Percentiles rank a stretch among this genome's conserved stretches.
Evolutionary conservation across 2,113 vertebrate species (phyloP).

Genomic region (Clarias gariepinus): DNA sequence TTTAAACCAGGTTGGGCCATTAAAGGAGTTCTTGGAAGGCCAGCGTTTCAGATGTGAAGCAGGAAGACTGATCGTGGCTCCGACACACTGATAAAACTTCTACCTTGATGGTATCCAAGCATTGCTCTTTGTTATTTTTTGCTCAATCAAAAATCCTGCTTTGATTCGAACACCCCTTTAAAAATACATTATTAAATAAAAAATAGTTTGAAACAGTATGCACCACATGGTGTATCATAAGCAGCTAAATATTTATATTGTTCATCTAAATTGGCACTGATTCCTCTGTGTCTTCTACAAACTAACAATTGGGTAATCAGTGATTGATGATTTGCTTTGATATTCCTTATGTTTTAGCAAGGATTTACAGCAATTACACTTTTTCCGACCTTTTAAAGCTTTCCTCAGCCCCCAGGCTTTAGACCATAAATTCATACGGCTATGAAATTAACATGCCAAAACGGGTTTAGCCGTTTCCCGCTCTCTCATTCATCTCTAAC

Average conservation of each 20-base stretch:
- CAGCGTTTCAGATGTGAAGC: too few relatives aligned
- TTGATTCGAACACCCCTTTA: too few relatives aligned
- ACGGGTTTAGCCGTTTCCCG: conserved; percentile 72
- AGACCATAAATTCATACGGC: conserved; percentile 77
- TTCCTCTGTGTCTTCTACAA: not conserved
- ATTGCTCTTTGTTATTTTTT: too few relatives aligned
- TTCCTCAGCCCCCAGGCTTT: conserved; percentile 68
- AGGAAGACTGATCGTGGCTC: too few relatives aligned
- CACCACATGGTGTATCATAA: too few relatives aligned
- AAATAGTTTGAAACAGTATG: not conserved
- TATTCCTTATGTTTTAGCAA: not conserved
- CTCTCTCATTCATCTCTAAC: conserved; percentile 77
- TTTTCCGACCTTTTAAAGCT: conserved; percentile 75
- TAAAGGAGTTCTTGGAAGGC: too few relatives aligned
- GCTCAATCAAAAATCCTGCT: too few relatives aligned
- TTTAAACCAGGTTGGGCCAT: too few relatives aligned
- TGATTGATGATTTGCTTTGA: not conserved
- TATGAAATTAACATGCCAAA: conserved; percentile 80
- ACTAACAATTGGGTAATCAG: not conserved
- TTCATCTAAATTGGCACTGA: too few relatives aligned
- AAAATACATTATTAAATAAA: not conserved
- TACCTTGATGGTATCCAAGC: too few relatives aligned
- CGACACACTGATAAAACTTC: too few relatives aligned
- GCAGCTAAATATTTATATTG: too few relatives aligned
- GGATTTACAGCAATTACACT: conserved; percentile 31